phyloP scores from a whole-genome alignment of 2,113 vertebrate genomes.

The Cheilinus undulatus region DNA sequence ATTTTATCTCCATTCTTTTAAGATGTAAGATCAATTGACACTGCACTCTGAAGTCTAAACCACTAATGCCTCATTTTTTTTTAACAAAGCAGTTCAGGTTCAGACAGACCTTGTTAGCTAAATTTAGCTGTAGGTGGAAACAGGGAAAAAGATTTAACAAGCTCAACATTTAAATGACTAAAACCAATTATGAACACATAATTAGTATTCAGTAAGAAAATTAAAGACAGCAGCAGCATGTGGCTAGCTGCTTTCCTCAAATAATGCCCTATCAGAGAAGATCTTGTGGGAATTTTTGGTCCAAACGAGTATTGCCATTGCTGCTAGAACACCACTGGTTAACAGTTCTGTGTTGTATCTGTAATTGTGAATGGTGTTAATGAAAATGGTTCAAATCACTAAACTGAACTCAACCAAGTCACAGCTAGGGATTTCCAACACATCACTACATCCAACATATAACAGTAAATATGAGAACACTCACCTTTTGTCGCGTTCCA shows the following conservation, averaged over 20 bases:
- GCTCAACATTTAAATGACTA: slow-evolving; percentile 62
- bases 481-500: no score
- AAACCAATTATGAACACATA: slow-evolving; percentile 72
- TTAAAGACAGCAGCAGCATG: slow-evolving; percentile 17
- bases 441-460: no score
- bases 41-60: slow-evolving; percentile 60
- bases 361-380: no score
- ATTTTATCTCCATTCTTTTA: slow-evolving; percentile 67
- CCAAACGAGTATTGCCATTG: background rate
- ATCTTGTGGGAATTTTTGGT: background rate
- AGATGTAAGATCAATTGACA: slow-evolving; percentile 66
- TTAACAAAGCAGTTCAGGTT: slow-evolving; percentile 66
- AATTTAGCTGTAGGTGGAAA: slow-evolving; percentile 74
- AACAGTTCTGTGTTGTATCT: no score
- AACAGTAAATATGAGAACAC: no score
- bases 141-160: slow-evolving; percentile 54
- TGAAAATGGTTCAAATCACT: no score
- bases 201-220: slow-evolving; percentile 70
- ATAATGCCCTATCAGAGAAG: slow-evolving; percentile 31
- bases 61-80: slow-evolving; percentile 56
- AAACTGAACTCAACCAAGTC: no score
- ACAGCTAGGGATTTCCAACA: no score
- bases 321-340: no score
- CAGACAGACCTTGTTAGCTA: slow-evolving; percentile 60
- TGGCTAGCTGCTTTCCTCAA: slow-evolving; percentile 36